A percentile compares a stretch with the other conserved stretches of the same genome.
phyloP scores from a whole-genome alignment of 2,113 vertebrate genomes.

The Mionectes macconnelli region DNA sequence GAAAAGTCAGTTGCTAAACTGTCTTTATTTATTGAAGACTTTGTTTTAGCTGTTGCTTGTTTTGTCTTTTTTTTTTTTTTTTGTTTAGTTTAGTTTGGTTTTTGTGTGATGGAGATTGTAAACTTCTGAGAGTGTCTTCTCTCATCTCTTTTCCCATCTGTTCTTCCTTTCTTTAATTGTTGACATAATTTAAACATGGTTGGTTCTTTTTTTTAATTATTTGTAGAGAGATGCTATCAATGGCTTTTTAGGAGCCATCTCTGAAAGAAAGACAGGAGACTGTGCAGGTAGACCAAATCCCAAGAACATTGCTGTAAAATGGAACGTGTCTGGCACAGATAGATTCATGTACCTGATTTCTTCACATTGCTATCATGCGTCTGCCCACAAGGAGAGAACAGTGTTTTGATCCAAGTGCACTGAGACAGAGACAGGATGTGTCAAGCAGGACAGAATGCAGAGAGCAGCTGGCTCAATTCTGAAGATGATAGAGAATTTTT shows the following conservation, averaged over 20 bases:
- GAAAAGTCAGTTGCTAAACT: background rate
- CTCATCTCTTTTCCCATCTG: background rate
- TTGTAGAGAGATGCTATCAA: background rate
- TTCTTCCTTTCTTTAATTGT: background rate
- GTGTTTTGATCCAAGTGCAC: background rate
- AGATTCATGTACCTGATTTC: background rate
- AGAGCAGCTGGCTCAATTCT: background rate
- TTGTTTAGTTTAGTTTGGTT: background rate
- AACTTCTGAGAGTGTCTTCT: background rate
- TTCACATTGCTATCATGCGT: fast-evolving
- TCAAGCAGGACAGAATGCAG: background rate
- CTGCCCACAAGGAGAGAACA: background rate
- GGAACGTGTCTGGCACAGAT: background rate
- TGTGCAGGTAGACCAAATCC: background rate
- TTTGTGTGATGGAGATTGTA: background rate
- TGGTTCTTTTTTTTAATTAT: background rate
- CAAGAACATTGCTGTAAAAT: background rate
- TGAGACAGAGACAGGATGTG: background rate
- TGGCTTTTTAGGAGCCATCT: background rate
- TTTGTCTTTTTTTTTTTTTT: background rate
- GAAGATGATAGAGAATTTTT: background rate
- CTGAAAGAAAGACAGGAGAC: background rate
- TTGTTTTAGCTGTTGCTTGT: background rate
- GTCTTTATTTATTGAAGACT: background rate
- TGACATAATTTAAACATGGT: background rate